Conservation (phyloP, 2,888 invertebrate genomes). For the Sipha maydis region DNA sequence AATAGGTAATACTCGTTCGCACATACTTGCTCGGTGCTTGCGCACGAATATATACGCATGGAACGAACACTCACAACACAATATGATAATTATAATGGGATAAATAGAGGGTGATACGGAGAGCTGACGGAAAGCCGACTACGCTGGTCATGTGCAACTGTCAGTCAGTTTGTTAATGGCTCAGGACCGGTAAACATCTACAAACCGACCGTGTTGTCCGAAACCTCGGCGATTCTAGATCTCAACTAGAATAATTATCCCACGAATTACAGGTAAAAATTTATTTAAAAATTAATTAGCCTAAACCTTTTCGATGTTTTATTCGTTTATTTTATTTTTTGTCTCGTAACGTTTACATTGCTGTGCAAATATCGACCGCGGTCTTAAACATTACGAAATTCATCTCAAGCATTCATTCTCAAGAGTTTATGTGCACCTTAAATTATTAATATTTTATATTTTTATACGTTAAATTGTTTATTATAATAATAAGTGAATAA, state of each 20-base stretch:
- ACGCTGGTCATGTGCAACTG: constrained; percentile 54
- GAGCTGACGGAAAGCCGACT: constrained; percentile 51
- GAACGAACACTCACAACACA: background rate
- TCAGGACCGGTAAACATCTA: constrained; percentile 59
- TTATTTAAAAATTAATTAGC: background rate
- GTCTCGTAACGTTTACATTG: background rate
- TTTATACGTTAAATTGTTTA: background rate
- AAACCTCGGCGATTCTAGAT: constrained; percentile 58
- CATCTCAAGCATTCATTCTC: background rate
- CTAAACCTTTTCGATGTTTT: background rate
- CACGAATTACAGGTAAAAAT: constrained; percentile 43
- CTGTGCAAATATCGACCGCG: background rate
- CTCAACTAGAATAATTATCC: constrained; percentile 43
- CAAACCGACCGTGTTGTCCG: constrained; percentile 57
- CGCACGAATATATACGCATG: background rate
- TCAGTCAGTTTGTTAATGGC: constrained; percentile 60
- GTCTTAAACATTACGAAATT: background rate
- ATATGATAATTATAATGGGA: constrained; percentile 26
- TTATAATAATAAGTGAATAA: background rate
- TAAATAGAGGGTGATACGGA: constrained; percentile 52
- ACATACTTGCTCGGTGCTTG: background rate
- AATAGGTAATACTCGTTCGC: background rate
- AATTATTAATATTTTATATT: too few relatives aligned
- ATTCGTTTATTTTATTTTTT: background rate
- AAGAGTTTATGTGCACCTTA: background rate